Evolutionary conservation across 2,888 invertebrate genomes (phyloP).

Genomic region (Callinectes sapidus): DNA sequence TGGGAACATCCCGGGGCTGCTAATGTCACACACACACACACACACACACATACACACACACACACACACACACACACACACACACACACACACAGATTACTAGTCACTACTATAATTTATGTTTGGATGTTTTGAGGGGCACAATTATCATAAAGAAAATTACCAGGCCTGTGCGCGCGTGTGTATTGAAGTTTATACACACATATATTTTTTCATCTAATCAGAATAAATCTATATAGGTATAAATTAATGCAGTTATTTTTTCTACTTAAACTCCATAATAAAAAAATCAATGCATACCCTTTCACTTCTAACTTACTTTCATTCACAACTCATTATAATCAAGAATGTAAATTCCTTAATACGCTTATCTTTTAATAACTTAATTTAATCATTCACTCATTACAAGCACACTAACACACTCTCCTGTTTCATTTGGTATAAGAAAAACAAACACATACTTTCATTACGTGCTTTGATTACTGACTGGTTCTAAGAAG

Average conservation of each 20-base stretch:
- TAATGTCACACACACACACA: too few relatives aligned
- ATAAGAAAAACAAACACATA: too few relatives aligned
- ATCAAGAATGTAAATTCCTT: too few relatives aligned
- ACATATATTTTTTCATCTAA: not conserved
- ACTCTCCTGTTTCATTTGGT: too few relatives aligned
- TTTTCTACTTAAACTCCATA: not conserved
- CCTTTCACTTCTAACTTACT: not conserved
- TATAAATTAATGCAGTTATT: not conserved
- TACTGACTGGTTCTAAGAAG: too few relatives aligned
- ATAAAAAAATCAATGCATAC: not conserved
- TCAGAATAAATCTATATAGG: not conserved
- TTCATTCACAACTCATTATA: not conserved
- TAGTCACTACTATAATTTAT: not conserved
- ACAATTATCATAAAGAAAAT: not conserved
- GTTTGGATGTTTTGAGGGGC: not conserved
- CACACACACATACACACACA: too few relatives aligned
- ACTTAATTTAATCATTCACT: too few relatives aligned
- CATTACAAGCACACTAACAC: too few relatives aligned
- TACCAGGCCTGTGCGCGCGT: not conserved
- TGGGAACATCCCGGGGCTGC: too few relatives aligned
- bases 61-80: too few relatives aligned
- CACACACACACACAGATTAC: not conserved
- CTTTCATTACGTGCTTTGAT: too few relatives aligned
- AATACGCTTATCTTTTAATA: too few relatives aligned
- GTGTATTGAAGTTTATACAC: not conserved